Percentiles rank a stretch among this genome's conserved stretches.
Conservation (phyloP, 2,888 invertebrate genomes). For the Mesopsocus fuscifrons region DNA sequence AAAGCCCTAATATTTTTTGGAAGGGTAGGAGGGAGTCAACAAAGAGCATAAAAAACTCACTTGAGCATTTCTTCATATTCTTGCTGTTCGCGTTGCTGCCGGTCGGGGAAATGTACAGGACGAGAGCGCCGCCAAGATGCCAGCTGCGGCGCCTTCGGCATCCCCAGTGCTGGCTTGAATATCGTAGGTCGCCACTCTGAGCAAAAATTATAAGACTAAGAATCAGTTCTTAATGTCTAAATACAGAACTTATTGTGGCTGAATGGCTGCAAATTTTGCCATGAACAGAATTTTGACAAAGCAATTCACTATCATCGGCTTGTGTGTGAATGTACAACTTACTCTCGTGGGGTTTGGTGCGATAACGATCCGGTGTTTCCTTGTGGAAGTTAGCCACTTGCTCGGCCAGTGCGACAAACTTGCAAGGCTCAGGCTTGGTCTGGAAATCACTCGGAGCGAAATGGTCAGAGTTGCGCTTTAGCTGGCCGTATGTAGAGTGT, state of each 20-base stretch:
- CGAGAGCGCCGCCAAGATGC: background rate
- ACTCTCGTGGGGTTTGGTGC: background rate
- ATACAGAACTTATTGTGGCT: too few relatives aligned
- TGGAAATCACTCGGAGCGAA: background rate
- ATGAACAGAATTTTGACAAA: too few relatives aligned
- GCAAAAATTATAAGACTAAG: too few relatives aligned
- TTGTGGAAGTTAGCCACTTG: slow-evolving; percentile 5
- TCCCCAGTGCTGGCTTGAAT: background rate
- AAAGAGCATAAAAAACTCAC: background rate
- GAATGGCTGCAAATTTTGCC: too few relatives aligned
- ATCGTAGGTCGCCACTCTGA: background rate
- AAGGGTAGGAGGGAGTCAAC: too few relatives aligned
- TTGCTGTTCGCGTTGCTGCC: background rate
- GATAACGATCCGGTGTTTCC: slow-evolving; percentile 7
- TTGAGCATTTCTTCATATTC: slow-evolving; percentile 4
- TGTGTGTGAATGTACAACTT: background rate
- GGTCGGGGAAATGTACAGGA: background rate
- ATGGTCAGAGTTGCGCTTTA: background rate
- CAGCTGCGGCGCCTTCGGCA: slow-evolving; percentile 2
- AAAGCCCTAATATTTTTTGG: too few relatives aligned
- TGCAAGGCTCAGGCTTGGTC: background rate
- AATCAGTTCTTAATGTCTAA: too few relatives aligned
- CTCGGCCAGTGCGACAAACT: slow-evolving; percentile 2
- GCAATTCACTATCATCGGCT: too few relatives aligned
- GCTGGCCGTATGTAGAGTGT: background rate